phyloP scores from a whole-genome alignment of 2,797 vertebrate species.

The Cirrhinus molitorella region DNA sequence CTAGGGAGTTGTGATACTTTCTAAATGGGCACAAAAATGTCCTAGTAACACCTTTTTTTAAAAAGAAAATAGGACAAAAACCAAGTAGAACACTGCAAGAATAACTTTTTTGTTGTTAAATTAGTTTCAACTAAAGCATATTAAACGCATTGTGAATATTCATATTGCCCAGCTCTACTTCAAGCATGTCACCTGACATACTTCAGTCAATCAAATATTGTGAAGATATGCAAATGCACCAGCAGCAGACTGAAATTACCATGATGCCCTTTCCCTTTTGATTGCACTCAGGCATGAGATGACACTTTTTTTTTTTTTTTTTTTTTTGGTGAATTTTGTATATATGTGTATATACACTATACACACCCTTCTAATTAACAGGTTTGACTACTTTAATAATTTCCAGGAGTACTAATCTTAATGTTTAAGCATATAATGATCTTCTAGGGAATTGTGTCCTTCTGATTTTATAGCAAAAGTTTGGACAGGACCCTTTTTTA shows the following conservation, averaged over 20 bases:
- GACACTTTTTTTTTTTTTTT: background rate
- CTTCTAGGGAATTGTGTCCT: no score
- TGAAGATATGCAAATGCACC: background rate
- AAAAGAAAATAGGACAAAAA: background rate
- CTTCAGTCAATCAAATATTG: constrained; percentile 1
- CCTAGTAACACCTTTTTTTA: background rate
- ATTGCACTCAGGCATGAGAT: constrained; percentile 21
- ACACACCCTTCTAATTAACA: no score
- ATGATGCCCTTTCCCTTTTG: background rate
- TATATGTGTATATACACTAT: no score
- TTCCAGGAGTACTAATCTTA: no score
- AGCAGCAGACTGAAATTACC: background rate
- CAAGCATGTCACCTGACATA: constrained; percentile 74
- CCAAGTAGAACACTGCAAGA: background rate
- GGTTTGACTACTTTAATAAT: no score
- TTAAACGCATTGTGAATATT: background rate
- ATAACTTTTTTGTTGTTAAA: background rate
- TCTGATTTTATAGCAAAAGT: no score
- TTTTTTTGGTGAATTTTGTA: background rate
- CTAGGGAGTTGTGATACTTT: background rate
- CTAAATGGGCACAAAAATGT: background rate
- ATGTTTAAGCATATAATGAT: no score
- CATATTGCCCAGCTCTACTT: constrained; percentile 40
- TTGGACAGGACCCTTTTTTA: no score
- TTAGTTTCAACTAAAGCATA: background rate